Evolutionary conservation across 2,888 invertebrate species (phyloP).

Genomic region (Volucella inflata): DNA sequence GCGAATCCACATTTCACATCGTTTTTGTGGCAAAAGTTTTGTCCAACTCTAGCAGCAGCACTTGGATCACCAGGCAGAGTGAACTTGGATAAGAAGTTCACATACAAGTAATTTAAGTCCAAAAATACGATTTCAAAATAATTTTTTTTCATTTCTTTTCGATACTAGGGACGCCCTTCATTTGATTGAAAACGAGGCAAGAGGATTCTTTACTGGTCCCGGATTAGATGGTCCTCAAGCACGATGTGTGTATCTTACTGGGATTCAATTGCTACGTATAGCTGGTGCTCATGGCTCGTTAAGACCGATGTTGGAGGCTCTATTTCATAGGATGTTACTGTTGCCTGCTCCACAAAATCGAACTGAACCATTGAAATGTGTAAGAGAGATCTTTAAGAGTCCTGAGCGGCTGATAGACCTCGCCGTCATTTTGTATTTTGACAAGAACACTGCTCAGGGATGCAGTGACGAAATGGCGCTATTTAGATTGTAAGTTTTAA

Average conservation of each 20-base stretch:
- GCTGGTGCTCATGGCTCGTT: conserved; percentile 94
- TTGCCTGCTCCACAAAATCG: conserved; percentile 94
- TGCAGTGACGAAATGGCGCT: conserved; percentile 92
- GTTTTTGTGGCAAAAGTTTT: conserved; percentile 96
- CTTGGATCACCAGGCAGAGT: conserved; percentile 91
- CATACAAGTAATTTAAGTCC: conserved; percentile 85
- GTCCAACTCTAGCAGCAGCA: conserved; percentile 94
- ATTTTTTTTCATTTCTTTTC: background rate
- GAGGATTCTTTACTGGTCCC: conserved; percentile 84
- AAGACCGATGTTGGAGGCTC: conserved; percentile 94
- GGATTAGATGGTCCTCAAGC: conserved; percentile 92
- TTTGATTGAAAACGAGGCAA: conserved; percentile 83
- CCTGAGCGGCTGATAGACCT: conserved; percentile 92
- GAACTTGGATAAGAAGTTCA: conserved; percentile 90
- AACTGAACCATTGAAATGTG: conserved; percentile 92
- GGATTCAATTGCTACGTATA: conserved; percentile 93
- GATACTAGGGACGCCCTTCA: conserved; percentile 82
- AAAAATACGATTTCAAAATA: background rate
- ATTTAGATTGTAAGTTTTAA: conserved; percentile 88
- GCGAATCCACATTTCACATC: conserved; percentile 94
- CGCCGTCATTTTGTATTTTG: conserved; percentile 86
- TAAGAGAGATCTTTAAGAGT: conserved; percentile 89
- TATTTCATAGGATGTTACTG: conserved; percentile 96
- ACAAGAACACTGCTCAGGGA: conserved; percentile 87
- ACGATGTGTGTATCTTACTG: conserved; percentile 94